Base-by-base conservation (phyloP, 2,888 invertebrate species). In the Apocheima hispidaria region DNA sequence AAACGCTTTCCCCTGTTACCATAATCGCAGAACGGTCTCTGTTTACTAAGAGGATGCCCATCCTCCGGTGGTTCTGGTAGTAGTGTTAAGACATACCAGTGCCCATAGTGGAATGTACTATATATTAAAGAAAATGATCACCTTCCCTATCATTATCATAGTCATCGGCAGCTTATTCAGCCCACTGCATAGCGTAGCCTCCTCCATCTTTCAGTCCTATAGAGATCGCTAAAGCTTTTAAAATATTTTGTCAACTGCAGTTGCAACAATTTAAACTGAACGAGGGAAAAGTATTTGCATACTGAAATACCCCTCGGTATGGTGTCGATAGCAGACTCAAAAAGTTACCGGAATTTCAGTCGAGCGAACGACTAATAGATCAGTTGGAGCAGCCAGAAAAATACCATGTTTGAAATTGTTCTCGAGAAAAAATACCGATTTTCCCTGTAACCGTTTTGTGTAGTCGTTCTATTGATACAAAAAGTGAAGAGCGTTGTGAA, bases 321-420 rank as follows among this genome's bases (percentile, higher is more conserved):
- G 61, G 65, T 74, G 73, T 72, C 66, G 69, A 66, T 63, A 60
- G 58, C 65, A 78, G 65, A 60, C 60, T 64, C 64, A 62, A 62
- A 67, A 70, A 64, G 55, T 43, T n/a, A 52, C 30, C 38, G 49
- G 53, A 41, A 53, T 40, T 56, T 53, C 50, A 44, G 53, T 20
- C 16, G 41, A 44, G 49, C 52, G 54, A 46, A 20, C 62, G 56
- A 36, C 63, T 65, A 65, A 63, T 64, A 65, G 60, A 63, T 60
- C 58, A 63, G 36, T 46, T 40, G 55, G 52, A 40, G 18, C 18
- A 23, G 35, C 44, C 26, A 18, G 40, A 49, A 56, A 62, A 62
- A 56, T 57, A 53, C 20, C 40, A 41, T 14, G 33, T 56, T 52
- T 20, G 16, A 44, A 58, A 36, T 26, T 30, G 41, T 59, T 10